Evolutionary conservation across 2,113 vertebrate species (phyloP), one percentile per base, ranked within the genome.

Genomic region (Piprites chloris): DNA sequence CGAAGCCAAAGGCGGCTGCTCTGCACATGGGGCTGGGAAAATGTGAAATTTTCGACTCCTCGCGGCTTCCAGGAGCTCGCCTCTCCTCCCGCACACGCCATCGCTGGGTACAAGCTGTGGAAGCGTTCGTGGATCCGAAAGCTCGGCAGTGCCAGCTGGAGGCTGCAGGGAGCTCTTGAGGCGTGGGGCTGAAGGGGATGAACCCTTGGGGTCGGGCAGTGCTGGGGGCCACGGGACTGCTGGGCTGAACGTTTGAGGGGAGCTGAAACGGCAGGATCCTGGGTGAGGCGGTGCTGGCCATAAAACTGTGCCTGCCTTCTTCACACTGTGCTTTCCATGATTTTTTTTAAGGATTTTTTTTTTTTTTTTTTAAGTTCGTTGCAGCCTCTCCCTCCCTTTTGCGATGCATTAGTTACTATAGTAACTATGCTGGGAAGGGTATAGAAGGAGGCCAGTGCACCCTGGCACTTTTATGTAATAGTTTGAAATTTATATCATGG

Each of bases 381-480:
- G 71, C 37, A 68, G 61, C 59, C 68, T 95, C 90, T 96, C 89
- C 88, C 72, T 95, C 93, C 91, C 90, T 97, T 97, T 96, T 95
- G 76, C 98, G 98, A 95, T 97, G 96, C 95, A 97, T 98, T 96
- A 96, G 98, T 98, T 98, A 97, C 98, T 97, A 98, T 98, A 98
- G 98, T 96, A 97, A 98, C 97, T 79, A 79, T 96, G 96, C 95
- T 97, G 96, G 94, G 96, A 97, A 96, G 96, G 96, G 96, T 97
- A 97, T 97, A 87, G 95, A 92, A 96, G 80, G 91, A 78, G 76
- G 89, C 96, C 96, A 83, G 85, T 96, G 96, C 96, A 97, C 96
- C 95, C 95, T 96, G 66, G 66, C 91, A 86, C 95, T 80, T 93
- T 97, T 95, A 93, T 84, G 7, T 87, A 97, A 95, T 93, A 92